Percentiles rank a stretch among this genome's conserved stretches.
phyloP scores from a whole-genome alignment of 2,797 vertebrate genomes.

The Cephalopachus bancanus region DNA sequence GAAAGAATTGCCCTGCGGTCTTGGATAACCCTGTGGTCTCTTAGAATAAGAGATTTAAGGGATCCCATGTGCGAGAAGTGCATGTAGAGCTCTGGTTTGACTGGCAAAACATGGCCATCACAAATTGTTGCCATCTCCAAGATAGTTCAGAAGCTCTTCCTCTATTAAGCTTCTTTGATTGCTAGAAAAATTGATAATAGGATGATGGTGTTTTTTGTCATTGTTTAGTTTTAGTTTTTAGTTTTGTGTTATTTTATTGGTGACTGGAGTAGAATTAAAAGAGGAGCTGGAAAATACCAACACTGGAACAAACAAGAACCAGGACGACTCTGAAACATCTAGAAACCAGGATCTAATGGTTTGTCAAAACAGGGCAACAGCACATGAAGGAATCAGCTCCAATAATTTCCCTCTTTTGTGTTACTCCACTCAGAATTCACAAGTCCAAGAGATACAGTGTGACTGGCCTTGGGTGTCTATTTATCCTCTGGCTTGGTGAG shows the following conservation, averaged over 20 bases:
- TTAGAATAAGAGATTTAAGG: neutral
- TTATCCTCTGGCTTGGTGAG: neutral
- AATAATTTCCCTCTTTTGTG: too few relatives aligned
- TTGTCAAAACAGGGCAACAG: neutral
- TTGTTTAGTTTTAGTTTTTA: neutral
- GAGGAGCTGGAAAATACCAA: neutral
- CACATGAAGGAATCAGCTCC: neutral
- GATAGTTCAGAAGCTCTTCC: neutral
- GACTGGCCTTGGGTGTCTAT: neutral
- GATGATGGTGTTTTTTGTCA: neutral
- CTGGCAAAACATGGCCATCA: neutral
- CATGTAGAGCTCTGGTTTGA: neutral
- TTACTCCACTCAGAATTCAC: neutral
- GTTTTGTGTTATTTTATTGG: neutral
- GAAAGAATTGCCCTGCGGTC: neutral
- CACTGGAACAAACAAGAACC: neutral
- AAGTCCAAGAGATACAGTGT: rapidly evolving
- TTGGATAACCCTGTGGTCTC: neutral
- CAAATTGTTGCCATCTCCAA: neutral
- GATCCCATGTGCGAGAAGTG: neutral
- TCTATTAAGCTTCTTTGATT: neutral
- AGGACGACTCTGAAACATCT: too few relatives aligned
- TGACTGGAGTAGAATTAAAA: neutral
- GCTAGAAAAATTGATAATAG: neutral
- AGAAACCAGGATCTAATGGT: neutral